A percentile compares a stretch with the other conserved stretches of the same genome.
phyloP scores from a whole-genome alignment of 2,888 invertebrate genomes.

The Lysandra coridon region DNA sequence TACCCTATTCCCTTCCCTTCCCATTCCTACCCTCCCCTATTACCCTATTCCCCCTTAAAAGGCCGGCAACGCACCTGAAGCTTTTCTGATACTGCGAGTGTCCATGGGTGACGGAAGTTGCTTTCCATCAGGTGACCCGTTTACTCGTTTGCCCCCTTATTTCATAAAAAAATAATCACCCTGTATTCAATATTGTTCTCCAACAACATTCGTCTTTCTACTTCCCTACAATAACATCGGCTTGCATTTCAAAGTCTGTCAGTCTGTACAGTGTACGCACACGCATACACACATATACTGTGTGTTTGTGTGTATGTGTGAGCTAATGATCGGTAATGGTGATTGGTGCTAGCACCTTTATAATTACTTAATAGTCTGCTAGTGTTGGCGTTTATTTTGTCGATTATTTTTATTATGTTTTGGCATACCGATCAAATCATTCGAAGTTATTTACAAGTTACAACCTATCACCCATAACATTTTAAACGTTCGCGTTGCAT shows the following conservation, averaged over 20 bases:
- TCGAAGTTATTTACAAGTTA: too few species aligned
- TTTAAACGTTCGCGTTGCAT: too few species aligned
- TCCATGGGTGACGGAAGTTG: too few species aligned
- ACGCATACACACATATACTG: background rate
- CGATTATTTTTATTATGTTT: background rate
- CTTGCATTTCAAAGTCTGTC: background rate
- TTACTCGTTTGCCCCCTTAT: too few species aligned
- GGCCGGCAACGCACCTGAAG: too few species aligned
- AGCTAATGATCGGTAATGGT: conserved; percentile 50
- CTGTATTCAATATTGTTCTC: background rate
- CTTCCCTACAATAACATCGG: background rate
- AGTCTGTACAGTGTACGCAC: background rate
- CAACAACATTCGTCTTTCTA: conserved; percentile 8
- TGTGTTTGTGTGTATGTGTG: background rate
- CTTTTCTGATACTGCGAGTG: too few species aligned
- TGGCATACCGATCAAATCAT: too few species aligned
- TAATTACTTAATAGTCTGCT: conserved; percentile 51
- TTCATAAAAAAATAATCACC: conserved; percentile 19
- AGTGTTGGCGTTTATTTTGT: conserved; percentile 42
- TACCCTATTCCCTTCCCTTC: too few species aligned
- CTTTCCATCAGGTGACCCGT: too few species aligned
- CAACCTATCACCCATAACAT: too few species aligned
- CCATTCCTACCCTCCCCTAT: too few species aligned
- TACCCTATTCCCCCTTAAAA: too few species aligned
- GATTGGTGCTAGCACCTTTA: conserved; percentile 53